Percentiles rank a stretch among this genome's conserved stretches.
phyloP scores from a whole-genome alignment of 2,888 invertebrate genomes.

The Neoaliturus tenellus region DNA sequence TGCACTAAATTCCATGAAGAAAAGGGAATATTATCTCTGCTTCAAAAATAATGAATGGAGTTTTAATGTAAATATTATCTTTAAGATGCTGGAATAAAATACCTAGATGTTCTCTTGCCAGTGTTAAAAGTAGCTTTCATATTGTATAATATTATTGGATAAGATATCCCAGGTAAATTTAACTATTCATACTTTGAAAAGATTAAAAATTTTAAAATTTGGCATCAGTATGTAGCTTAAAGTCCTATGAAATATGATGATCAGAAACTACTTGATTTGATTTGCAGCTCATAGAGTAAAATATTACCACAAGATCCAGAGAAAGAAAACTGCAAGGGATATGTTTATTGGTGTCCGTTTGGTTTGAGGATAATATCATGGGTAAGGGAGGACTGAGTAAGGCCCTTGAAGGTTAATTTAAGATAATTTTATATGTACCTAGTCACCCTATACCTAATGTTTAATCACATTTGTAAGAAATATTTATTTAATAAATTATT shows the following conservation, averaged over 20 bases:
- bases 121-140: neutral
- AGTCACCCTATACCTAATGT: constrained; percentile 16
- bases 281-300: no score
- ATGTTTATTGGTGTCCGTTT: neutral
- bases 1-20: no score
- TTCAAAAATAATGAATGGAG: neutral
- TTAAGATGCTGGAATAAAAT: neutral
- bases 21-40: neutral
- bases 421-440: constrained; percentile 27
- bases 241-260: no score
- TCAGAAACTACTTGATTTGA: no score
- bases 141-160: neutral
- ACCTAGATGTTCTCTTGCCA: neutral
- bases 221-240: no score
- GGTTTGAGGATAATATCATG: constrained; percentile 9
- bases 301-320: neutral
- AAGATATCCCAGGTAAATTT: neutral
- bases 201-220: no score
- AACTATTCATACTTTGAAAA: constrained; percentile 12
- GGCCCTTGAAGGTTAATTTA: neutral
- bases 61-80: neutral
- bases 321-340: neutral
- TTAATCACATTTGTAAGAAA: constrained; percentile 1
- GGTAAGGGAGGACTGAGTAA: constrained; percentile 20
- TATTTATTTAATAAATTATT: constrained; percentile 15